Evolutionary conservation across 2,797 vertebrate species (phyloP), one percentile per base, ranked within the genome.

Genomic region (Hippoglossus hippoglossus): DNA sequence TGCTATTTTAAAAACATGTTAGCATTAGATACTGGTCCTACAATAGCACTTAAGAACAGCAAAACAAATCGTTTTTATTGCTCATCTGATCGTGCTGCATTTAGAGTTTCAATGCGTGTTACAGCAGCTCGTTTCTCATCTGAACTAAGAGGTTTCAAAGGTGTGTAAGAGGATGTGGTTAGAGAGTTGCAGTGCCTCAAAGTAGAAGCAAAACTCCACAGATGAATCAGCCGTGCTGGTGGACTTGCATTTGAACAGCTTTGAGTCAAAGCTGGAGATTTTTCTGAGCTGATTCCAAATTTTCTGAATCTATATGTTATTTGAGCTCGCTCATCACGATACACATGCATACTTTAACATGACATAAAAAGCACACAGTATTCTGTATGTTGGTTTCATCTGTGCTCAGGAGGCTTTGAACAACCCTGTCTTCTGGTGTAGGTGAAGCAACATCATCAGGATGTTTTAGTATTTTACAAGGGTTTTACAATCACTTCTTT

Each of bases 161-260:
- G 57, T 77, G 61, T 56, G 51, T 24, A 73, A 86, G 81, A 91
- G 92, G 92, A 93, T 83, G 92, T 91, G 92, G 90, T 83, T 72
- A 31, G 31, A 81, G 60, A 69, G 74, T 66, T 82, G 71, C 80
- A 81, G 71, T 31, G 26, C 12, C 50, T 44, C 24, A 53, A 24
- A 47, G 64, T 41, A 67, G 47, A 67, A 67, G 72, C 72, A 77
- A 36, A 77, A 55, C 50, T 65, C 16, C 21, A 44, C 55, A 39
- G 44, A 26, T 70, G 31, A 73, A 36, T 47, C 0, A 66, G 53
- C 44, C 57, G 26, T 7, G 26, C 18, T 24, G 26, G 15, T 61
- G 13, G 5, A 63, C 9, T 59, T 7, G 6, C 34, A 26, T 24
- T 52, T 36, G 4, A 52, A 53, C 18, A 67, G 21, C 24, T 18